Percentiles rank a stretch among this genome's conserved stretches.
These are phyloP conservation scores for Tyria jacobaeae DNA, from an alignment of 2,888 invertebrate species.

Conservation along the genomic window DNA sequence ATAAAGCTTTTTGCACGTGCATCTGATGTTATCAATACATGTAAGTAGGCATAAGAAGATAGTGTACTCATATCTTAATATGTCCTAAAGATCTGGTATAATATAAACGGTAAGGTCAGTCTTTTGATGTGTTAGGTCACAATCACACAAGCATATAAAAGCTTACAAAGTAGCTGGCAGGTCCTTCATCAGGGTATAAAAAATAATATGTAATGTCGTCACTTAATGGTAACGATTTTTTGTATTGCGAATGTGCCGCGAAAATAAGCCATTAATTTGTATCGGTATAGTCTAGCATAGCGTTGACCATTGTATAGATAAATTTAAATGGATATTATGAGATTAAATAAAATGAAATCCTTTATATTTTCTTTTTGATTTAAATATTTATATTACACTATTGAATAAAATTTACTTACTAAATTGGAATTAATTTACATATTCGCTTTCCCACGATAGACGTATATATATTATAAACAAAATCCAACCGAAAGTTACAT, in stretches of 20 bases:
- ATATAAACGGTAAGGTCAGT: not conserved
- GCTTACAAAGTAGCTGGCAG: conserved; percentile 7
- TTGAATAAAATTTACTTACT: no score
- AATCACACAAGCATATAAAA: not conserved
- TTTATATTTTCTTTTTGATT: no score
- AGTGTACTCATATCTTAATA: not conserved
- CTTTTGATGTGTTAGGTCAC: conserved; percentile 5
- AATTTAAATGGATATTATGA: no score
- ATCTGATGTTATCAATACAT: not conserved
- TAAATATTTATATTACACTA: no score
- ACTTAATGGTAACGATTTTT: conserved; percentile 6
- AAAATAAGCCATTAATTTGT: conserved; percentile 1
- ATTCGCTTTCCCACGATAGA: no score
- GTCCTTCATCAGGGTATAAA: not conserved
- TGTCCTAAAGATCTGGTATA: not conserved
- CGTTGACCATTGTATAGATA: no score
- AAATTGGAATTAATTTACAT: no score
- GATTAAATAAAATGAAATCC: no score
- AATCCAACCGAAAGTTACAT: no score
- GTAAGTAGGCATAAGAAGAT: not conserved
- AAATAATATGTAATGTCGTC: not conserved
- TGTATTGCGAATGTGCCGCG: not conserved
- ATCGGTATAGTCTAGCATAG: not conserved
- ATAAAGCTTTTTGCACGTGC: not conserved
- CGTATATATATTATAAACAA: no score